Base-by-base conservation (phyloP, 2,888 invertebrate species). In the Gari tellinella region DNA sequence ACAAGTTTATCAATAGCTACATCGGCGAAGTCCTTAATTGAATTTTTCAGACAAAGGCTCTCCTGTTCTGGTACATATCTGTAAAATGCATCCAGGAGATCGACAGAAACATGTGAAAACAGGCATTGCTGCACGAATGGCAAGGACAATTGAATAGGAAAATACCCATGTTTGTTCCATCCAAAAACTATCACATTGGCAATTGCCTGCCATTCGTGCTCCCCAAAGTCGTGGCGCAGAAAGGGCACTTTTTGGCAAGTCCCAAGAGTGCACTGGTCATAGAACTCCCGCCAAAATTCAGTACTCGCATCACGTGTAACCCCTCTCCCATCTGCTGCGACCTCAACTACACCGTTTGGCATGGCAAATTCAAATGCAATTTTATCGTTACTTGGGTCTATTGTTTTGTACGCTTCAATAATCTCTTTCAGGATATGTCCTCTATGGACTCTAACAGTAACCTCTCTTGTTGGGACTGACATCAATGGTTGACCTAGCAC, bases 181-280 rank as follows among this genome's bases (percentile, higher is more conserved):
- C 74, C 78, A 64, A 67, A 70, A n/a, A 37, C 26, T 19, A 79
- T 72, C 19, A 75, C 72, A 48, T 48, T 67, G 3, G 56, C 79
- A 8, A 74, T 62, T 41, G 79, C 43, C 43, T 58, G 49, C 79
- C 79, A 79, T 53, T 79, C 60, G 45, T 25, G 15, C 57, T 75
- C 72, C 37, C 48, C 72, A 49, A 67, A 68, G 46, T 79, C 75
- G 46, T 79, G 79, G 38, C 72, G 58, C 12, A 79, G 61, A 58
- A 17, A 64, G 17, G 72, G 72, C 1, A 72, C 57, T 63, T 74
- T 79, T 31, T 56, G 17, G 25, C n/a, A 17, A 10, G 31, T 67
- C 5, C 72, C 67, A 52, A 64, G 17, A 1, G 67, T 74, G 40
- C 70, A 72, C 46, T 64, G 49, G 14, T 38, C 49, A 46, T 70